Percentiles rank a stretch among this genome's conserved stretches.
phyloP scores from a whole-genome alignment of 2,797 vertebrate genomes.

The Sarcophilus harrisii region DNA sequence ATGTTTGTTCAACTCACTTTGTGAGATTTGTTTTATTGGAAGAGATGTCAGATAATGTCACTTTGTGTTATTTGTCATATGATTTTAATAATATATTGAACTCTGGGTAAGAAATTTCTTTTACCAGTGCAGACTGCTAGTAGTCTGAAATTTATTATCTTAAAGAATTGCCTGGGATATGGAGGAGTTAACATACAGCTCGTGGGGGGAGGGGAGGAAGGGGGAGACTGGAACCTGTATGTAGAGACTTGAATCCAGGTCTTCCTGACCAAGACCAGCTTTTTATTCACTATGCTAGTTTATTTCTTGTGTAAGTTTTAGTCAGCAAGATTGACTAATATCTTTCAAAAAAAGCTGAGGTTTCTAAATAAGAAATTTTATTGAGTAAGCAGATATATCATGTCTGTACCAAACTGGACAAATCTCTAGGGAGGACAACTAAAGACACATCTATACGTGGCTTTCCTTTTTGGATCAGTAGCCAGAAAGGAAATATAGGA shows the following conservation, averaged over 20 bases:
- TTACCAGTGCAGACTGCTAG: background rate
- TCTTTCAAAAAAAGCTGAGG: conserved; percentile 28
- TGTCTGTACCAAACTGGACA: background rate
- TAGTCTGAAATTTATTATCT: background rate
- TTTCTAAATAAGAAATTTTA: background rate
- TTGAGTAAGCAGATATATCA: background rate
- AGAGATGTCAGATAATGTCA: background rate
- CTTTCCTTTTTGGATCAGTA: background rate
- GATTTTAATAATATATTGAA: background rate
- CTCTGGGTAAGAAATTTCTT: background rate
- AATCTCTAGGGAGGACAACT: background rate
- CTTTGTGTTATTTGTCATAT: background rate
- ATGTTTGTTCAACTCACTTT: background rate
- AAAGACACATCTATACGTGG: background rate
- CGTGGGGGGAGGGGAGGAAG: background rate
- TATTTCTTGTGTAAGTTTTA: background rate
- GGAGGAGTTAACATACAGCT: background rate
- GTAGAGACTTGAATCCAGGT: background rate
- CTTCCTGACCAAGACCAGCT: background rate
- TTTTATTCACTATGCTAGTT: background rate
- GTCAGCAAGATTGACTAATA: background rate
- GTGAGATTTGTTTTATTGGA: background rate
- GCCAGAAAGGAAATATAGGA: background rate
- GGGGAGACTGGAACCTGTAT: background rate
- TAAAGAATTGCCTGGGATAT: background rate